Conservation (phyloP, 2,888 invertebrate species). For the Chrysolina haemoptera region DNA sequence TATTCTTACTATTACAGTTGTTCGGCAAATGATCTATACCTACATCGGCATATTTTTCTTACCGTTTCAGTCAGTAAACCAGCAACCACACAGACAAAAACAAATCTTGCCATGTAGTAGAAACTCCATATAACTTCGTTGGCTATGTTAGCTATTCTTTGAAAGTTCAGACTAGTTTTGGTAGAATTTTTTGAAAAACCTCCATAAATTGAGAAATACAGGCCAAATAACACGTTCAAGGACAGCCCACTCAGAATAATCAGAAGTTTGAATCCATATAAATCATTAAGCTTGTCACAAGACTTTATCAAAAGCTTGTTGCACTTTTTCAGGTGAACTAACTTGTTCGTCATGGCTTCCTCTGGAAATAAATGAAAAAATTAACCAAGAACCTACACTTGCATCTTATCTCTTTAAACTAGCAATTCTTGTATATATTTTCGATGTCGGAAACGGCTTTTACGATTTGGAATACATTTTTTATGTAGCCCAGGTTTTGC, state of each 20-base stretch:
- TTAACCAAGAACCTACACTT: background rate
- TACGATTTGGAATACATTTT: too few relatives aligned
- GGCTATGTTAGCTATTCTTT: conserved; percentile 37
- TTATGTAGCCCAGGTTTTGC: too few relatives aligned
- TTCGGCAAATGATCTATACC: too few relatives aligned
- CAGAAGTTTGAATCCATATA: conserved; percentile 44
- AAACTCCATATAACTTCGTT: conserved; percentile 50
- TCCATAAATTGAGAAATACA: conserved; percentile 52
- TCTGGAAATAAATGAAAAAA: conserved; percentile 31
- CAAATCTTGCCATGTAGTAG: conserved; percentile 46
- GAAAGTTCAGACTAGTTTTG: conserved; percentile 29
- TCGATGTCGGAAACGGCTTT: too few relatives aligned
- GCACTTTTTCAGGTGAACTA: conserved; percentile 37
- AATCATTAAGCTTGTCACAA: conserved; percentile 38
- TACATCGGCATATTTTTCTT: background rate
- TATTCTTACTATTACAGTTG: too few relatives aligned
- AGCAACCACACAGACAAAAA: conserved; percentile 45
- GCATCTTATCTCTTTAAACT: too few relatives aligned
- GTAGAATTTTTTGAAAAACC: conserved; percentile 45
- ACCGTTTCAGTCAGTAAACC: conserved; percentile 43
- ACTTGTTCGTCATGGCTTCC: conserved; percentile 32
- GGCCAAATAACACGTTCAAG: conserved; percentile 46
- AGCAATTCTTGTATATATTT: too few relatives aligned
- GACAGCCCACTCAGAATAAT: conserved; percentile 41
- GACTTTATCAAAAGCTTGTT: conserved; percentile 36